Percentiles rank a stretch among this genome's conserved stretches.
These are phyloP conservation scores for Pogonophryne albipinna DNA, from an alignment of 2,797 vertebrate species.

Conservation along the genomic window DNA sequence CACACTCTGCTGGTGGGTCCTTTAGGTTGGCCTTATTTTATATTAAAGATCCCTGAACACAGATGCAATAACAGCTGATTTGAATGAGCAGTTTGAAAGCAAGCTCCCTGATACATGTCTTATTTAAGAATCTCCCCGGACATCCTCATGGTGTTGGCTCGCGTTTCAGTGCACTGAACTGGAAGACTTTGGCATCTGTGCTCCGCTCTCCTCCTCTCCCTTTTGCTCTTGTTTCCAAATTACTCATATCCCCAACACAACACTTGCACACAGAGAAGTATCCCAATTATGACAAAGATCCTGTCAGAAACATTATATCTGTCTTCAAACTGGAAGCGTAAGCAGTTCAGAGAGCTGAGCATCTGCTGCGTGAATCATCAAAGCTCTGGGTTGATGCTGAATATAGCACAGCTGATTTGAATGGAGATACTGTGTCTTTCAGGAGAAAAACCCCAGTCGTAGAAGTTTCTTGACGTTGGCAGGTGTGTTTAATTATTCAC, in stretches of 20 bases:
- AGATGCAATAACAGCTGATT: not conserved
- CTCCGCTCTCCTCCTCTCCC: slow-evolving; percentile 30
- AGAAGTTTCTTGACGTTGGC: not conserved
- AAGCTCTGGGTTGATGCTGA: not conserved
- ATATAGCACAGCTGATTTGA: not conserved
- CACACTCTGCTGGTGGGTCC: no score
- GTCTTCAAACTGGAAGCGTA: slow-evolving; percentile 6
- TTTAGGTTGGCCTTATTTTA: no score
- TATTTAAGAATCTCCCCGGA: slow-evolving; percentile 70
- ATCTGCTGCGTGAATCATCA: slow-evolving; percentile 34
- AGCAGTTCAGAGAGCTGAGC: slow-evolving; percentile 28
- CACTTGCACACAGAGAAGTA: slow-evolving; percentile 13
- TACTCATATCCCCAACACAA: not conserved
- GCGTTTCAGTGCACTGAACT: slow-evolving; percentile 69
- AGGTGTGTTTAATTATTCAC: slow-evolving; percentile 8
- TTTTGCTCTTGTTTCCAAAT: slow-evolving; percentile 30
- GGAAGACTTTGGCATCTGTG: slow-evolving; percentile 71
- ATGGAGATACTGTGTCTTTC: not conserved
- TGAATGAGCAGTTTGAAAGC: slow-evolving; percentile 37
- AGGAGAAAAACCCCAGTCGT: not conserved
- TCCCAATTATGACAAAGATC: slow-evolving; percentile 26
- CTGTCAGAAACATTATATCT: slow-evolving; percentile 21
- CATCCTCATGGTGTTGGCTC: slow-evolving; percentile 68
- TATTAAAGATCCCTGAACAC: not conserved
- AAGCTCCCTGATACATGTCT: slow-evolving; percentile 62